Percentiles rank a stretch among this genome's conserved stretches.
Conservation (phyloP, 2,888 invertebrate species). For the Protonemura montana region DNA sequence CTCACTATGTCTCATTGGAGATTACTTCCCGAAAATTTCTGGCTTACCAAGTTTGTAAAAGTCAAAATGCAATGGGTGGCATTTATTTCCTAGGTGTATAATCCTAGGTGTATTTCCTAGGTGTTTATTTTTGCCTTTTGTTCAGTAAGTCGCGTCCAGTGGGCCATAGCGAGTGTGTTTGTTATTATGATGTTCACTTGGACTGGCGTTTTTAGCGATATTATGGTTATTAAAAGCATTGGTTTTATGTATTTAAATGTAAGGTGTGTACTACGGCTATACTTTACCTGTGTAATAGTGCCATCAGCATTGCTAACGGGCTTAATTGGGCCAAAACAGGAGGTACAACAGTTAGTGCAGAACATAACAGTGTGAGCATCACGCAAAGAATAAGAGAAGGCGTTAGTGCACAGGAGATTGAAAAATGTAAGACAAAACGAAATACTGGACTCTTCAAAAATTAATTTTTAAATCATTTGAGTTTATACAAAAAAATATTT, state of each 20-base stretch:
- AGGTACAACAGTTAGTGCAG: constrained; percentile 56
- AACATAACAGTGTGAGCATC: constrained; percentile 61
- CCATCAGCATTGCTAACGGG: constrained; percentile 96
- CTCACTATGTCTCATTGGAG: too few relatives aligned
- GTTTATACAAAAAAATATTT: neutral
- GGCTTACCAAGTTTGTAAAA: too few relatives aligned
- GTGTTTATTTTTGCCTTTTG: neutral
- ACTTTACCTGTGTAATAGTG: constrained; percentile 92
- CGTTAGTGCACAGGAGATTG: neutral
- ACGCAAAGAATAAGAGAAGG: neutral
- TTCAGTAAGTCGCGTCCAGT: neutral
- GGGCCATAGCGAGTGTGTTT: neutral
- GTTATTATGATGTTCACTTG: neutral
- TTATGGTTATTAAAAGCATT: neutral
- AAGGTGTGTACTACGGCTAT: constrained; percentile 50
- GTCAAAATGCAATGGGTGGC: too few relatives aligned
- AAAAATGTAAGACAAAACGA: neutral
- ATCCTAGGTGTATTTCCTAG: too few relatives aligned
- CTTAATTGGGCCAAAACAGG: constrained; percentile 59
- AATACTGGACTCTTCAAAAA: constrained; percentile 1
- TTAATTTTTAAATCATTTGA: too few relatives aligned
- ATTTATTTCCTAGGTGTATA: too few relatives aligned
- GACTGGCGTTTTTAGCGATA: neutral
- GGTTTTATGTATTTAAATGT: neutral
- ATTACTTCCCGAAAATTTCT: too few relatives aligned